Evolutionary conservation across 2,888 invertebrate species (phyloP), one percentile per base, ranked within the genome.

Genomic region (Emmelina monodactyla): DNA sequence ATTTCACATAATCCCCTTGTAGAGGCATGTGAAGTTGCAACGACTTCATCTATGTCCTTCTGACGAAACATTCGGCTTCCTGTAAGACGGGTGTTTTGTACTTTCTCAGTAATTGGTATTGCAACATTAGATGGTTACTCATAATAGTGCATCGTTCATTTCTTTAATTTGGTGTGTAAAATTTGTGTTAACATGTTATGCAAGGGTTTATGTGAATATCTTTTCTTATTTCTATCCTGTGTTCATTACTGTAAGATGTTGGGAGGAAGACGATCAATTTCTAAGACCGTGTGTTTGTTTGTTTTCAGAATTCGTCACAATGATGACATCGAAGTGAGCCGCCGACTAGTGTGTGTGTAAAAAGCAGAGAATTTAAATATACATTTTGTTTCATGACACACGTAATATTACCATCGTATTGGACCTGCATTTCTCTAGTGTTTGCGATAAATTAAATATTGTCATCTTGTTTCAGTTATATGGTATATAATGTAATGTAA

Each of bases 241-340:
- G 19, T 12, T 33, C 22, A 22, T 15, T 16, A 22, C 13, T 32
- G 9, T 22, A 22, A 11, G 15, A n/a, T n/a, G n/a, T n/a, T n/a
- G n/a, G n/a, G n/a, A n/a, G n/a, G n/a, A n/a, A n/a, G n/a, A n/a
- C n/a, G n/a, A n/a, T n/a, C n/a, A n/a, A n/a, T n/a, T n/a, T n/a
- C n/a, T n/a, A n/a, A n/a, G n/a, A n/a, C n/a, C 2, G 16, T 37
- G 34, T 37, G 39, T 46, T 45, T 55, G 51, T 65, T 59, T 70
- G 73, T 67, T 88, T 91, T 22, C 88, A 94, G 94, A 94, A 88
- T 94, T 94, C 87, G 94, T 94, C 88, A 94, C 94, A 87, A 94
- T 94, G 94, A 94, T 94, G 94, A 94, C 94, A 87, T 94, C 94
- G 88, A 94, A 94, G 91, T 94, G 93, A 94, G 87, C 87, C 83